Conservation (phyloP, 2,797 vertebrate species). For the Enoplosus armatus region DNA sequence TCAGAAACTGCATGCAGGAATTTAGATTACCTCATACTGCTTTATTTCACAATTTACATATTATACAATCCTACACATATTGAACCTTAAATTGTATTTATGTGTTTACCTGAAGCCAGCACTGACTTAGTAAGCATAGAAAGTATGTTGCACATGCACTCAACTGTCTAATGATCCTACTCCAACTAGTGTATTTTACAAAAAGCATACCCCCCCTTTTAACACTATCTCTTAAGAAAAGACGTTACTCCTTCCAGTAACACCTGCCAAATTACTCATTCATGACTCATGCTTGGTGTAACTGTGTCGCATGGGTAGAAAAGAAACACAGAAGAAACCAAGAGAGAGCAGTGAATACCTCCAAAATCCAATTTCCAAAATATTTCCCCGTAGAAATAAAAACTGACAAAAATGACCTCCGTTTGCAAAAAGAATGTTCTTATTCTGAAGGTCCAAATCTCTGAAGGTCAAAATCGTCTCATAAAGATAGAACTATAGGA, state of each 20-base stretch:
- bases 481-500: constrained; percentile 9
- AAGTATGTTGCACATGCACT: neutral
- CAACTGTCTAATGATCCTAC: neutral
- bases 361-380: neutral
- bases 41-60: neutral
- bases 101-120: neutral
- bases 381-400: neutral
- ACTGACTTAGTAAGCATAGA: neutral
- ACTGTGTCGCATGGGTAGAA: neutral
- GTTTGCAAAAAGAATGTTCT: neutral
- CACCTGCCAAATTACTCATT: constrained; percentile 15
- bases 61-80: neutral
- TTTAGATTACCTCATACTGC: neutral
- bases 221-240: constrained; percentile 10
- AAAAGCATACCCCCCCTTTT: neutral
- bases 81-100: neutral
- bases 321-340: constrained; percentile 6
- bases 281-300: constrained; percentile 15
- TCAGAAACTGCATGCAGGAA: neutral
- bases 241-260: neutral
- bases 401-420: constrained; percentile 5
- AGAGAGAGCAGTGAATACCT: neutral
- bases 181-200: neutral
- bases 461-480: constrained; percentile 11
- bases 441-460: neutral